phyloP scores from a whole-genome alignment of 2,113 vertebrate species.

The Casuarius casuarius region DNA sequence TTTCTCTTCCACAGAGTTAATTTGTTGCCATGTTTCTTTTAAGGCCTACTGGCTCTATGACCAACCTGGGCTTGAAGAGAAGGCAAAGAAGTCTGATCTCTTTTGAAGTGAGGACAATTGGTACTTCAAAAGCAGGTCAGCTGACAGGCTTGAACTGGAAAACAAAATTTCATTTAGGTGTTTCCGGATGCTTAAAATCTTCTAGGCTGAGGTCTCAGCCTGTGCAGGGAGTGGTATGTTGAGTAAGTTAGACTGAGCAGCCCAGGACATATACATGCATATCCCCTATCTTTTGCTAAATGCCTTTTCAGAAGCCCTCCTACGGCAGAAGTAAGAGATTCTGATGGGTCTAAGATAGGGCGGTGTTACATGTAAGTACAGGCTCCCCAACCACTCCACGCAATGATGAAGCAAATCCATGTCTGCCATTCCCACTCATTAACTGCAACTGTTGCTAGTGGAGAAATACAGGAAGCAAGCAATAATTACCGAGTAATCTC shows the following conservation, averaged over 20 bases:
- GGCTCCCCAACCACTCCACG: neutral
- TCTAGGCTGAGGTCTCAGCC: neutral
- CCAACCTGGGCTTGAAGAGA: constrained; percentile 14
- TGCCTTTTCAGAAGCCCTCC: neutral
- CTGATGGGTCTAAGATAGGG: neutral
- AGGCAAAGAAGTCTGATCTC: constrained; percentile 32
- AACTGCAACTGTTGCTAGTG: neutral
- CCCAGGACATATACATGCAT: neutral
- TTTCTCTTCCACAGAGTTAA: neutral
- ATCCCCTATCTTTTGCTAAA: neutral
- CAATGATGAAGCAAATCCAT: neutral
- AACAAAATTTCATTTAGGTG: neutral
- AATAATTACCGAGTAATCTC: neutral
- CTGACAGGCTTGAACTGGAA: constrained; percentile 39
- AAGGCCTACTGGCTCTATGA: neutral
- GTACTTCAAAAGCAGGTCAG: constrained; percentile 59
- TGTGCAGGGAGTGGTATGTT: neutral
- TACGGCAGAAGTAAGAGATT: neutral
- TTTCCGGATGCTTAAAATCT: neutral
- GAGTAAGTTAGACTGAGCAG: neutral
- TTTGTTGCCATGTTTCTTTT: constrained; percentile 34
- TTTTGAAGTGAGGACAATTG: constrained; percentile 44
- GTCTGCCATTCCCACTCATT: neutral
- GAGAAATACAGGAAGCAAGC: neutral
- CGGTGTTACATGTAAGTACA: neutral